Evolutionary conservation across 2,113 vertebrate species (phyloP), one percentile per base, ranked within the genome.

Genomic region (Nansenia antarctica): DNA sequence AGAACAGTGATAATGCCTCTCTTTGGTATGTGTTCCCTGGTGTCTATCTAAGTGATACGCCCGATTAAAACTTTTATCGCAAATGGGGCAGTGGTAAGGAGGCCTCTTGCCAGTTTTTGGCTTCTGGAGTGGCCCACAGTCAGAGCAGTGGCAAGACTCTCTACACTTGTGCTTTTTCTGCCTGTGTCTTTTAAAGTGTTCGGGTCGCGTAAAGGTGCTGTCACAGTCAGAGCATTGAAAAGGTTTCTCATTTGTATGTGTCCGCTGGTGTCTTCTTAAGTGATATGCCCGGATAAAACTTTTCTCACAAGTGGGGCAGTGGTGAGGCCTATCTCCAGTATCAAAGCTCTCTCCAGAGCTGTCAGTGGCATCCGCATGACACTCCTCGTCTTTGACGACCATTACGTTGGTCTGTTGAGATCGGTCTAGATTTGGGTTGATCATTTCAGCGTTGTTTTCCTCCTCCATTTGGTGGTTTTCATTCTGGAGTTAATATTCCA

Each of bases 201-300:
- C 39, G 12, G 39, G 18, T 18, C 12, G 18, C 3, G 18, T 14
- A 77, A 90, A 90, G 1, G 63, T 68, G 67, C 73, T 22, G 0
- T 61, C 7, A 9, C 88, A 90, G 37, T 86, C 60, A 0, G 87
- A 78, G 47, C 88, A 90, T 52, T 52, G 49, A 7, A 52, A 22
- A n/a, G 49, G 49, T 9, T 52, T 52, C 20, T 52, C 20, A 2
- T n/a, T n/a, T n/a, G 49, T n/a, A n/a, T 52, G 49, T 20, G 2
- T 52, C 20, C 18, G 18, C 20, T 24, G 15, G n/a, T 52, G 49
- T 22, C 20, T n/a, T 52, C 20, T 22, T 5, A 52, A n/a, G 20
- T 22, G n/a, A n/a, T n/a, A 9, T 22, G 18, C 9, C 18, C n/a
- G 49, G 49, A n/a, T 22, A n/a, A 52, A 52, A 20, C 9, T n/a